Percentiles rank a stretch among this genome's conserved stretches.
Conservation (phyloP, 2,888 invertebrate genomes). For the Crossocerus cetratus region DNA sequence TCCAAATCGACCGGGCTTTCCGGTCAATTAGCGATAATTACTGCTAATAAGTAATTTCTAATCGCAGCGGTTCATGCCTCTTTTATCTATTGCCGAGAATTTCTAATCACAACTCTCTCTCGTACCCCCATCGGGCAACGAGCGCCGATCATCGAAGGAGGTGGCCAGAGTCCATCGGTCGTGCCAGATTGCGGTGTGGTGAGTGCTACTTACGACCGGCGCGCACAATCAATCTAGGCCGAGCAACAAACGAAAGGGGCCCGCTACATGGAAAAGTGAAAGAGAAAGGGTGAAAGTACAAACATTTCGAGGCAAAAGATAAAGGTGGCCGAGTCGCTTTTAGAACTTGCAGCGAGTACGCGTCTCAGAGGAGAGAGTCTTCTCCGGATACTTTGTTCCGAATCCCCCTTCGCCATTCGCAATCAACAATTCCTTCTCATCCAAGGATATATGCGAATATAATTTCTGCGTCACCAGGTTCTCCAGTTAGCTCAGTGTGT, state of each 20-base stretch:
- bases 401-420: too few species aligned
- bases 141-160: too few species aligned
- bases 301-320: slow-evolving; percentile 1
- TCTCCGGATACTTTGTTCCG: too few species aligned
- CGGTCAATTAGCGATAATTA: slow-evolving; percentile 52
- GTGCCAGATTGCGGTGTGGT: background rate
- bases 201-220: background rate
- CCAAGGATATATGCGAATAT: too few species aligned
- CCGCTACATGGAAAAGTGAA: background rate
- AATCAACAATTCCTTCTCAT: too few species aligned
- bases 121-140: too few species aligned
- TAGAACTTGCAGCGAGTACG: too few species aligned
- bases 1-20: slow-evolving; percentile 25
- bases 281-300: slow-evolving; percentile 10
- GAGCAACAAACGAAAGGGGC: background rate
- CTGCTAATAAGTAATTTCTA: slow-evolving; percentile 53
- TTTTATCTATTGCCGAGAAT: slow-evolving; percentile 46
- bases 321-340: too few species aligned
- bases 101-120: slow-evolving; percentile 43
- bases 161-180: too few species aligned
- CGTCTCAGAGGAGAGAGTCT: too few species aligned
- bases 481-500: background rate
- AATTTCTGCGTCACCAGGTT: too few species aligned
- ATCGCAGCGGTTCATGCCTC: slow-evolving; percentile 45
- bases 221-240: background rate